Evolutionary conservation across 2,888 invertebrate species (phyloP), one percentile per base, ranked within the genome.

Genomic region (Lasioglossum calceatum): DNA sequence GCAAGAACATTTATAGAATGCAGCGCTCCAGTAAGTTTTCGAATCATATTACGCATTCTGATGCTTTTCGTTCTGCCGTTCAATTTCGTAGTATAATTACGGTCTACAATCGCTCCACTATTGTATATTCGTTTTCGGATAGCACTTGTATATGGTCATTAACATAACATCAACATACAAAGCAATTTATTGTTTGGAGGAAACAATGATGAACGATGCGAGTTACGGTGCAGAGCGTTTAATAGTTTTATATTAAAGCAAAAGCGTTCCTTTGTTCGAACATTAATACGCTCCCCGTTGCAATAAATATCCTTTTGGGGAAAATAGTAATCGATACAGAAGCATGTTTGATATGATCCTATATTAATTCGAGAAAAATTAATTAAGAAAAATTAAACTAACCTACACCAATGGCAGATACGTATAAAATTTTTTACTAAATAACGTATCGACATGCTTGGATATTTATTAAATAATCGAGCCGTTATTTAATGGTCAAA

Each of bases 1-100:
- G 32, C 42, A 23, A 12, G 47, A 78, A 32, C n/a, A 50, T 82
- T 82, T 73, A 72, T 61, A 39, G 16, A 72, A 72, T 23, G 71
- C 81, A n/a, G 23, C 23, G 42, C 4, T 19, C 19, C 16, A 3
- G 36, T 32, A 7, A 71, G 39, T n/a, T 77, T 58, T 47, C 54
- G 2, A 19, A 71, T 58, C 14, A 2, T 42, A 42, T 70, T 39
- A 42, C 4, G 39, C 12, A 42, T 42, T 39, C 4, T 39, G 42
- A 71, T n/a, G n/a, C 36, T 36, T 67, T 8, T 8, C 36, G 19
- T 23, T 67, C 70, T 42, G 4, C n/a, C 70, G 70, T 4, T 5
- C 23, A 71, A n/a, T 71, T 71, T 23, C 23, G 4, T n/a, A 42
- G 42, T 42, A 64, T 32, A 71, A 42, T 42, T 71, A 67, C 39